Base-by-base conservation (phyloP, 2,797 vertebrate species). In the Fratercula arctica region DNA sequence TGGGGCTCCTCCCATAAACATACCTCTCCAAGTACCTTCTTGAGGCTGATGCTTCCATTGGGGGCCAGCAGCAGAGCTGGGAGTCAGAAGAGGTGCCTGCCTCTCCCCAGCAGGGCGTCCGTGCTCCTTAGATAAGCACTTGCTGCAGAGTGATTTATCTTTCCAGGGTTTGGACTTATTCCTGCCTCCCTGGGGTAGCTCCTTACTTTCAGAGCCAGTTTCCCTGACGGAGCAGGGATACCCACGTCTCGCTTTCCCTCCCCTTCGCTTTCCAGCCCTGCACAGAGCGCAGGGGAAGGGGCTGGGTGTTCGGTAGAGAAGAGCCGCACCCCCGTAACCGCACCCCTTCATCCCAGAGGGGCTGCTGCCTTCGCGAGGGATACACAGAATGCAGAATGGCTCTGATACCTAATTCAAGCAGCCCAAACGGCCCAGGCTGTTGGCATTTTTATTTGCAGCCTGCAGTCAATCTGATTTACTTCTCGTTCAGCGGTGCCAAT, bases 271-370 rank as follows among this genome's bases (percentile, higher is more conserved):
- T 41, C 56, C 39, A 23, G 10, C 43, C 29, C 68, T 19, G 51
- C 56, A 53, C 11, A 41, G 73, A 21, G 26, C 28, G 10, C 0
- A 1, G 54, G 48, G 24, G n/a, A 60, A 77, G 24, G 37, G 45
- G 10, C 16, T 16, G 35, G 46, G 11, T 54, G 33, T 8, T 37
- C 14, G 0, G 1, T 0, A 28, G 35, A 46, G 6, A 31, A 46
- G 41, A 45, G 15, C n/a, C n/a, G 16, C 3, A 6, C n/a, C 79
- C 33, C n/a, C 21, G 25, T 73, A 80, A 46, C 72, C 26, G 4
- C 63, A 39, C 24, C 6, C 74, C 76, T 80, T 16, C 13, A 28
- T 45, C 35, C 73, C 35, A 4, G 16, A n/a, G 33, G 48, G 54
- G 14, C 1, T 43, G 18, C 48, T 69, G 51, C 77, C 50, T 66